Evolutionary conservation across 92 coral and sea anemone species (phyloP).

Genomic region (Chrysogorgia sp.): DNA sequence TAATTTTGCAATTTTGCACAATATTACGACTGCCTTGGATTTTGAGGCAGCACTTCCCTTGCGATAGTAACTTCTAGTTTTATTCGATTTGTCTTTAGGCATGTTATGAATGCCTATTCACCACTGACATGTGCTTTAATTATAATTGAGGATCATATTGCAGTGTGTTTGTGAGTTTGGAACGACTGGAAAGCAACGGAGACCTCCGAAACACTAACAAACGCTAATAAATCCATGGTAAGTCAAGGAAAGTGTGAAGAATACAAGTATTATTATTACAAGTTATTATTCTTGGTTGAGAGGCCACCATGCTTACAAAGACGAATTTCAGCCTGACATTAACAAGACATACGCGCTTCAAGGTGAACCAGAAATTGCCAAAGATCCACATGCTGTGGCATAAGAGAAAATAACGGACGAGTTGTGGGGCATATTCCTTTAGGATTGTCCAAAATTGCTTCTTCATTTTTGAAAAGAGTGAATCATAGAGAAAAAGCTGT

Average conservation of each 20-base stretch:
- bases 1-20: too few relatives aligned
- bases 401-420: conserved; percentile 51
- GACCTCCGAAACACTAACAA: conserved; percentile 26
- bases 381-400: conserved; percentile 52
- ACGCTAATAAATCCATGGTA: conserved; percentile 14
- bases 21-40: too few relatives aligned
- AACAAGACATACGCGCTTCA: conserved; percentile 45
- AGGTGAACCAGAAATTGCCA: conserved; percentile 65
- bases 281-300: conserved; percentile 55
- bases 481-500: conserved; percentile 49
- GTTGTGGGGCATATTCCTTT: conserved; percentile 60
- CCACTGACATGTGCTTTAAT: not conserved
- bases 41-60: too few relatives aligned
- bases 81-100: conserved; percentile 62
- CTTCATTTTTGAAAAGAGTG: conserved; percentile 55
- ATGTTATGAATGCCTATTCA: conserved; percentile 15
- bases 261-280: conserved; percentile 33
- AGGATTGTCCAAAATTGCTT: conserved; percentile 51
- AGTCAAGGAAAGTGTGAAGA: conserved; percentile 45
- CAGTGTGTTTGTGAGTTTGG: not conserved
- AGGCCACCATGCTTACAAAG: conserved; percentile 62
- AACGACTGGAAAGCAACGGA: conserved; percentile 32
- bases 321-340: conserved; percentile 53
- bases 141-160: not conserved
- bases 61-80: too few relatives aligned